These are phyloP conservation scores for Halcyon leucocephala DNA, from an alignment of 2,797 vertebrate species.

Conservation along the genomic window DNA sequence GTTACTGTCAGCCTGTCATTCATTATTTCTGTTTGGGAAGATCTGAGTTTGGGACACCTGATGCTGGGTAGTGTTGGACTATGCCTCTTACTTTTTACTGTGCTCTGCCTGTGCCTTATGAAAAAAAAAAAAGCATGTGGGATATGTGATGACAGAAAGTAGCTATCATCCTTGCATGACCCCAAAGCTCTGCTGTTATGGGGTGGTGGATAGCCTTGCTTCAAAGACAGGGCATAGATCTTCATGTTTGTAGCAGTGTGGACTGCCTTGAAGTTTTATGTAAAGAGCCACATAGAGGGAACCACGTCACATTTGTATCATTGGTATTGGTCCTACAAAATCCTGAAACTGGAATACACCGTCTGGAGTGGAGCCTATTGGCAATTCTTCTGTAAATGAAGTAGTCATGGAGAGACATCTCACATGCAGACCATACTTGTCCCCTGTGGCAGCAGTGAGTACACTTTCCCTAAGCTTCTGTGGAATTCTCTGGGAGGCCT, in stretches of 20 bases:
- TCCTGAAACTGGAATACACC: neutral
- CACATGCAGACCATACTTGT: neutral
- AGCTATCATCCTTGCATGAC: neutral
- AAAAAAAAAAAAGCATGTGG: neutral
- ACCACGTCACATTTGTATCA: neutral
- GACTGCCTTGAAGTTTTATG: neutral
- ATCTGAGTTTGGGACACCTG: neutral
- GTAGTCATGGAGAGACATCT: neutral
- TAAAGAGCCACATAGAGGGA: neutral
- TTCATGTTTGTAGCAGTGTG: neutral
- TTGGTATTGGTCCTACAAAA: neutral
- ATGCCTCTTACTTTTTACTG: neutral
- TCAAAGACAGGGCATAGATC: neutral
- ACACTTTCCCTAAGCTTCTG: neutral
- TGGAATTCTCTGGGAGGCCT: neutral
- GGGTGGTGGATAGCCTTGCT: neutral
- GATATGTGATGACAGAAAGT: neutral
- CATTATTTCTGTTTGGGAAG: constrained; percentile 6
- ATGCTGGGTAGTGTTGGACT: neutral
- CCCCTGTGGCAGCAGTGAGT: neutral
- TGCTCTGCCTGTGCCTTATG: neutral
- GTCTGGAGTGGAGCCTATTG: neutral
- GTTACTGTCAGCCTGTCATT: neutral
- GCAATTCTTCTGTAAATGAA: neutral
- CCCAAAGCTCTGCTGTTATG: neutral